Percentiles rank a stretch among this genome's conserved stretches.
phyloP scores from a whole-genome alignment of 2,113 vertebrate genomes.

The Hylia prasina region DNA sequence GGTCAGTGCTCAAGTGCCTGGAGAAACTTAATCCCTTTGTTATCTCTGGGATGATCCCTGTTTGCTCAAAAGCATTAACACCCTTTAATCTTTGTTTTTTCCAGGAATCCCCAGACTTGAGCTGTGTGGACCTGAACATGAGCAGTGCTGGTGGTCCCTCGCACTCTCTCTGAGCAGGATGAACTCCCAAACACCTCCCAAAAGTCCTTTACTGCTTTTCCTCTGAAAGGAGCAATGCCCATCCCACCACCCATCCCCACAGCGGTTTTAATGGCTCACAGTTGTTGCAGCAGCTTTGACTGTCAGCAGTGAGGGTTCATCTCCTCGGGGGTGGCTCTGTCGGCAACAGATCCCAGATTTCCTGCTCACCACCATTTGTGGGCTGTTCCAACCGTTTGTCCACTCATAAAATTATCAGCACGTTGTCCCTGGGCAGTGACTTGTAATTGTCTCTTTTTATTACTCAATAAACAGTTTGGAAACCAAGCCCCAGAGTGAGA shows the following conservation, averaged over 20 bases:
- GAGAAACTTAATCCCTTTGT: background rate
- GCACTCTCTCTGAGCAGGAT: background rate
- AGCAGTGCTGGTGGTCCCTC: background rate
- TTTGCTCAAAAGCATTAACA: background rate
- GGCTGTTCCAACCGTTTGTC: conserved; percentile 53
- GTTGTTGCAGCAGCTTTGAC: background rate
- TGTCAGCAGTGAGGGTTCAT: background rate
- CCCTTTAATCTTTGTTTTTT: background rate
- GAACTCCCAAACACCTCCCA: background rate
- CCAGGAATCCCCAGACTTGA: background rate
- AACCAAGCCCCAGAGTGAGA: conserved; percentile 54
- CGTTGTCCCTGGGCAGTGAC: conserved; percentile 62
- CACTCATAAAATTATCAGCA: conserved; percentile 69
- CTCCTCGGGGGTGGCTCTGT: conserved; percentile 45
- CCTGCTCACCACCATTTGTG: conserved; percentile 44
- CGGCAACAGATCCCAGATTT: background rate
- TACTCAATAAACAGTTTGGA: conserved; percentile 72
- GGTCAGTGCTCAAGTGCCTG: background rate
- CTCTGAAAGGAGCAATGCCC: background rate
- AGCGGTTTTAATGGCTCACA: background rate
- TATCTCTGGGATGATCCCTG: background rate
- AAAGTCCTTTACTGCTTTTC: background rate
- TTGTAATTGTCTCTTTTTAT: conserved; percentile 70
- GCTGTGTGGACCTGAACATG: fast-evolving
- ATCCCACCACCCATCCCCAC: background rate